Evolutionary conservation across 2,797 vertebrate genomes (phyloP).

Genomic region (Acropternis orthonyx): DNA sequence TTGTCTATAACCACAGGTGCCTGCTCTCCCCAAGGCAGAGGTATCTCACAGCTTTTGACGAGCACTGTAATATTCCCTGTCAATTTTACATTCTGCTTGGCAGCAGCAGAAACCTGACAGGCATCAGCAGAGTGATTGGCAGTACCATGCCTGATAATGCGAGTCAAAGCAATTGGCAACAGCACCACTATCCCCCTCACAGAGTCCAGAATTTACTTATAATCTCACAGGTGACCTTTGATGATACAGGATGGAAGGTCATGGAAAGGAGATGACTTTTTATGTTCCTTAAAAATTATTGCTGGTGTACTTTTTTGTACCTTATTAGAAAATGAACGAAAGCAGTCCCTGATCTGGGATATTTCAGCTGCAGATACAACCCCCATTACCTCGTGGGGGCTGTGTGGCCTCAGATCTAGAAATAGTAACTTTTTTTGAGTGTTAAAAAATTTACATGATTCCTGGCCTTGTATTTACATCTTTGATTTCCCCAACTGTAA

Average conservation of each 20-base stretch:
- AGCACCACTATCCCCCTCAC: constrained; percentile 29
- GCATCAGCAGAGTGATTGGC: constrained; percentile 69
- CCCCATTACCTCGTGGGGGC: background rate
- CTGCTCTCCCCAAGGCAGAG: constrained; percentile 57
- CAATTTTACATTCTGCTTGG: constrained; percentile 70
- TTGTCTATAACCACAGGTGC: constrained; percentile 68
- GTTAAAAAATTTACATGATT: background rate
- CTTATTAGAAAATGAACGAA: background rate
- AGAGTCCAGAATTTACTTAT: constrained; percentile 48
- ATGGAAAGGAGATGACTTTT: background rate
- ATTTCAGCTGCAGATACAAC: background rate
- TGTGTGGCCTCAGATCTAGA: fast-evolving
- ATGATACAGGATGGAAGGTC: constrained; percentile 46
- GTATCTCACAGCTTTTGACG: constrained; percentile 57
- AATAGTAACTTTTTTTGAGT: background rate
- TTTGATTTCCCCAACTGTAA: background rate
- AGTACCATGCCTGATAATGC: constrained; percentile 69
- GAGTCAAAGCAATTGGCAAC: constrained; percentile 68
- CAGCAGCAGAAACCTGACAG: constrained; percentile 65
- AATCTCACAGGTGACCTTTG: constrained; percentile 60
- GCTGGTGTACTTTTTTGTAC: background rate
- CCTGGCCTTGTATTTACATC: background rate
- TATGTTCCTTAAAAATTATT: background rate
- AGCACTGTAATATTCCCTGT: constrained; percentile 56
- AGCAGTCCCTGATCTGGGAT: background rate